These are phyloP conservation scores for Scrobipalpa atriplicella DNA, from an alignment of 2,888 invertebrate species.

Conservation along the genomic window DNA sequence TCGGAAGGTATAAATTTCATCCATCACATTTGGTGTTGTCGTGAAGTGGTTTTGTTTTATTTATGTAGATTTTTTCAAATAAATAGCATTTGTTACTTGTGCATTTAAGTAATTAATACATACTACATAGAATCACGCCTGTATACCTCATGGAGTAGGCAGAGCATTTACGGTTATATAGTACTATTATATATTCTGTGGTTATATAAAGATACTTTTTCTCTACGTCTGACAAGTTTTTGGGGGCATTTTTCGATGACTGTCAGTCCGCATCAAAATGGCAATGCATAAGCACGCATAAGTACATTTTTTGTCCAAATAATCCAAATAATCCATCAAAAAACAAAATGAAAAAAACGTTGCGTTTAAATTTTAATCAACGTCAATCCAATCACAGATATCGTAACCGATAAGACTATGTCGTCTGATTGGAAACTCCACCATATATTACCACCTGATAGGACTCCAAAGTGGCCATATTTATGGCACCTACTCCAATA, in stretches of 20 bases:
- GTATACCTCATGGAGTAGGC: too few species aligned
- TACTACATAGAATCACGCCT: too few species aligned
- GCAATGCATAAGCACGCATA: too few species aligned
- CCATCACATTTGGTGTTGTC: constrained; percentile 33
- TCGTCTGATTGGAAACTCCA: constrained; percentile 9
- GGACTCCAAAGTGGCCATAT: constrained; percentile 37
- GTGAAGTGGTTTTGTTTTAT: background rate
- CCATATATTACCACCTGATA: constrained; percentile 20
- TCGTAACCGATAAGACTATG: background rate
- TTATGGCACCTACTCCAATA: constrained; percentile 49
- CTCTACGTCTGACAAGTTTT: too few species aligned
- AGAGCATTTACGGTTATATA: too few species aligned
- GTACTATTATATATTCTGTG: too few species aligned
- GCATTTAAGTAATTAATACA: too few species aligned
- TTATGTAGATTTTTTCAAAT: background rate
- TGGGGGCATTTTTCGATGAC: too few species aligned
- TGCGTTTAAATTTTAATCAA: background rate
- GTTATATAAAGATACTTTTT: too few species aligned
- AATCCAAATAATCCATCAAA: background rate
- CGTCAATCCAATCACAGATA: constrained; percentile 8
- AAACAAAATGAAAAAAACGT: background rate
- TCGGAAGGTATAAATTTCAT: constrained; percentile 41
- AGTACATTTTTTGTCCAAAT: too few species aligned
- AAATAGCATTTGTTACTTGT: background rate
- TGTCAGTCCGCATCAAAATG: too few species aligned